Base-by-base conservation (phyloP, 1,140 invertebrate species). In the Drosophila setifemur region DNA sequence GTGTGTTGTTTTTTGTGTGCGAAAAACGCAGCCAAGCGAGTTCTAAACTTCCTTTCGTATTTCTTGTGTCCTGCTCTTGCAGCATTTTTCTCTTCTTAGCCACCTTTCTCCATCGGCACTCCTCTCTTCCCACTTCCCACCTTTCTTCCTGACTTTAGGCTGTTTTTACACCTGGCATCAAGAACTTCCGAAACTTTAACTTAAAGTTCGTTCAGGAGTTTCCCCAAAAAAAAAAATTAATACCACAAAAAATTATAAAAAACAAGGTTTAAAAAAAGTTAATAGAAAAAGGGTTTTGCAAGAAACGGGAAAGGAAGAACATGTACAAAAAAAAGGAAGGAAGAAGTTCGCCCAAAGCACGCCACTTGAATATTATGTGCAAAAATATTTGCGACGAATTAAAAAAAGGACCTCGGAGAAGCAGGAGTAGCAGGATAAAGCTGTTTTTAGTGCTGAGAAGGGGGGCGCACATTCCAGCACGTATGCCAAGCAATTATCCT, bases 401-500 rank as follows among this genome's bases (percentile, higher is more conserved):
- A 53, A 76, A 74, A 63, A 48, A 9, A 71, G 31, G 6, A 37
- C 8, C 12, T 21, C 2, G 8, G n/a, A 23, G 11, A 35, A n/a
- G 14, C 1, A 23, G 6, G 2, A 1, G 11, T 2, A 7, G 5
- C 33, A 16, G 18, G 42, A 29, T 9, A 19, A 11, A 11, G n/a
- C n/a, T n/a, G n/a, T n/a, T n/a, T n/a, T 8, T 21, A 48, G 25
- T 42, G 7, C 16, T 18, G 18, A 12, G 37, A 25, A 14, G n/a
- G 21, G 26, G 28, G 35, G 19, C 5, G 5, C 26, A 47, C 9
- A 35, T 47, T 50, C 18, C 33, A 58, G 52, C 37, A 61, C 50
- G 75, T 78, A 69, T 78, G 63, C 68, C 50, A 54, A 60, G 74
- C 75, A 79, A 79, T 78, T 79, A 79, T 73, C 63, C 74, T 70